Base-by-base conservation (phyloP, 37 sponge, comb jelly and placozoan species). In the Geodia barretti region DNA sequence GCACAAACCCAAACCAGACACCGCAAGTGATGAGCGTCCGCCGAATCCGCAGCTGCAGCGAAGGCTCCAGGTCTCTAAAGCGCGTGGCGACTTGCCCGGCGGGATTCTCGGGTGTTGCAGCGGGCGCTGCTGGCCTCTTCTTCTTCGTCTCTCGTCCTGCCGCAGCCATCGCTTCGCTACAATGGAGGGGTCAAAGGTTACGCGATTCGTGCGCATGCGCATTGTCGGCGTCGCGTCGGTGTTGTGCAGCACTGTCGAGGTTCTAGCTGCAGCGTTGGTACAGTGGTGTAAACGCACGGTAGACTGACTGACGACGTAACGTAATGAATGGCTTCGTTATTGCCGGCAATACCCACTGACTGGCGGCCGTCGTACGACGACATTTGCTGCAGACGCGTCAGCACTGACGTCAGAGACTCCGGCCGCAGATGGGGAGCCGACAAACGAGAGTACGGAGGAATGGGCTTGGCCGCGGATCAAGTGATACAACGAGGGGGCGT, bases 1-100 rank as follows among this genome's bases (percentile, higher is more conserved):
- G 20, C 59, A 92, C 40, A 0, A 80, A 29, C 14, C 88, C 88
- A 30, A 79, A 62, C 92, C 92, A 92, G 24, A 80, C 67, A 3
- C 72, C 81, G 41, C 80, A 39, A 1, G 87, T 72, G 9, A 76
- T 71, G 3, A 77, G 2, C 14, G 67, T 75, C 34, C 80, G 76
- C 61, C 81, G 60, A 11, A 92, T 92, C 38, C 92, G 74, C 35
- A n/a, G 19, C 31, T 69, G 42, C 39, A 84, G 60, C 2, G 84
- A 67, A 21, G 88, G 89, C 20, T 73, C 74, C 2, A 92, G 68
- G 11, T 86, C 71, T 36, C 19, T 28, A 59, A 54, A 70, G 32
- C 80, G 11, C 54, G 54, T 47, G 54, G 54, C 54, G n/a, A n/a
- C n/a, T n/a, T n/a, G n/a, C n/a, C n/a, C n/a, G n/a, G n/a, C n/a